phyloP scores from a whole-genome alignment of 2,888 invertebrate species.

The Cantharis rufa region DNA sequence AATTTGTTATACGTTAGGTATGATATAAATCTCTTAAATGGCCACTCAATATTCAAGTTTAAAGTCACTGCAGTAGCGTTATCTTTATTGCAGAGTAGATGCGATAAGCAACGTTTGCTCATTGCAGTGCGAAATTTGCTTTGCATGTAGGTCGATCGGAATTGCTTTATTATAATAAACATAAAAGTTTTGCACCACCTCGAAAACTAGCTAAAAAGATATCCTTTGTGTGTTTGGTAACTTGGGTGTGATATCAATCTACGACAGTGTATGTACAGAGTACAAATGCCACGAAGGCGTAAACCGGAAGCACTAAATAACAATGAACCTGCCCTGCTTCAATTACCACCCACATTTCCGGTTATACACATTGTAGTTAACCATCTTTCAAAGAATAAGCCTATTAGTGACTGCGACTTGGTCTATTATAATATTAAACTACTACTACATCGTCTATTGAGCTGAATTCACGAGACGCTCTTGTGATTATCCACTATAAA shows the following conservation, averaged over 20 bases:
- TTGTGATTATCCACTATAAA: background rate
- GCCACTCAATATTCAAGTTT: background rate
- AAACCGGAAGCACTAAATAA: conserved; percentile 39
- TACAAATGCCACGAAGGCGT: conserved; percentile 31
- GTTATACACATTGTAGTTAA: conserved; percentile 19
- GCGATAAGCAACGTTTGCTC: conserved; percentile 15
- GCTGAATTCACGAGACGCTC: background rate
- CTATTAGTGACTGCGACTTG: background rate
- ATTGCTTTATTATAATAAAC: background rate
- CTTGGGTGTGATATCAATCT: background rate
- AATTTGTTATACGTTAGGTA: background rate
- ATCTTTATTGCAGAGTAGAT: conserved; percentile 12
- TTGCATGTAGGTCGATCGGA: conserved; percentile 6
- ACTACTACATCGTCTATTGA: background rate
- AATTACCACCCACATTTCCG: conserved; percentile 34
- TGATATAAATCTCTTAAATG: conserved; percentile 8
- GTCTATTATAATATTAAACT: conserved; percentile 2
- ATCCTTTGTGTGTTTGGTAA: background rate
- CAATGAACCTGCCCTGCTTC: conserved; percentile 39
- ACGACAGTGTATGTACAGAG: conserved; percentile 6
- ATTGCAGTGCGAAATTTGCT: background rate
- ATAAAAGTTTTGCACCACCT: background rate
- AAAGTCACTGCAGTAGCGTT: conserved; percentile 8
- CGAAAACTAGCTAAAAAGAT: background rate
- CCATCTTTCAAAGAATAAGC: conserved; percentile 1